Percentiles rank a stretch among this genome's conserved stretches.
These are phyloP conservation scores for Coelinius sp. DNA, from an alignment of 2,888 invertebrate genomes.

Conservation along the genomic window DNA sequence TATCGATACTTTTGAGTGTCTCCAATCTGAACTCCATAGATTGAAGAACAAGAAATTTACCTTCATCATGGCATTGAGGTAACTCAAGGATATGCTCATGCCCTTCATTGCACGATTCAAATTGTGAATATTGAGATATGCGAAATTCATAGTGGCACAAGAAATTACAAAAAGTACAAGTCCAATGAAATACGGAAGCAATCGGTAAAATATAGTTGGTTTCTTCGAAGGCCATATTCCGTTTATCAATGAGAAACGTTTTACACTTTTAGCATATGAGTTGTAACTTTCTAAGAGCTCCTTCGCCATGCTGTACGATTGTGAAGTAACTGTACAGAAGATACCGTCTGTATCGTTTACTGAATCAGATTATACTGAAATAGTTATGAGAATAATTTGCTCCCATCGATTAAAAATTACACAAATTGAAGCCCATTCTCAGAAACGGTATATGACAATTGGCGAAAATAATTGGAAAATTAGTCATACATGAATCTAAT, in stretches of 20 bases:
- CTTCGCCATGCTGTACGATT: slow-evolving; percentile 7
- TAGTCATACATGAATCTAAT: neutral
- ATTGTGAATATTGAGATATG: slow-evolving; percentile 31
- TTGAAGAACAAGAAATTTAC: slow-evolving; percentile 26
- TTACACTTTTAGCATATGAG: slow-evolving; percentile 30
- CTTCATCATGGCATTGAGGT: slow-evolving; percentile 26
- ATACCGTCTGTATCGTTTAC: neutral
- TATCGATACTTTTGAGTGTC: slow-evolving; percentile 16
- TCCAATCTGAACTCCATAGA: neutral
- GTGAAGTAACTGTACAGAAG: neutral
- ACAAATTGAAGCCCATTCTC: neutral
- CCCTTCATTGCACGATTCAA: slow-evolving; percentile 41
- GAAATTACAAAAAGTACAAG: neutral
- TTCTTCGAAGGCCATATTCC: slow-evolving; percentile 39
- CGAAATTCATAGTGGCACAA: slow-evolving; percentile 40
- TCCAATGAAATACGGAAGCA: slow-evolving; percentile 10
- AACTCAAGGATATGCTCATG: slow-evolving; percentile 40
- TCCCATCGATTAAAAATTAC: neutral
- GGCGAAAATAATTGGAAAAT: neutral
- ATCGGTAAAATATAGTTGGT: slow-evolving; percentile 24
- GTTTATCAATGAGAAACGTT: slow-evolving; percentile 24
- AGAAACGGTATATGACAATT: neutral
- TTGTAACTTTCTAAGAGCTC: slow-evolving; percentile 32
- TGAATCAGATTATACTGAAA: neutral
- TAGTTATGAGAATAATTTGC: neutral